Evolutionary conservation across 2,113 vertebrate genomes (phyloP), one percentile per base, ranked within the genome.

Genomic region (Hippocampus comes): DNA sequence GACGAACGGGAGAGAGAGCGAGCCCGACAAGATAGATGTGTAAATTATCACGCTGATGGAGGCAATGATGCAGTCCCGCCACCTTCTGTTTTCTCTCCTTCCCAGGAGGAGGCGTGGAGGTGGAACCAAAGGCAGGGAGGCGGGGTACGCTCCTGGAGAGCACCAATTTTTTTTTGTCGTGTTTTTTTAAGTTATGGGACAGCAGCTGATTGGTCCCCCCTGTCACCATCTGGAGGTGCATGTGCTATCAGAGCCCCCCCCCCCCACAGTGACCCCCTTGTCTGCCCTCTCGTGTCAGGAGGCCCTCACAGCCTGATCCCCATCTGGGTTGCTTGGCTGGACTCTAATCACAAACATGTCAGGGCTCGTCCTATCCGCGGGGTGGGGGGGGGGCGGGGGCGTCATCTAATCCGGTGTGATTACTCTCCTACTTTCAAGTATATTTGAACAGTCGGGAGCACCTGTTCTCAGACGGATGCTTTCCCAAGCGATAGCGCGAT

Each of bases 11-110:
- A 95, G 94, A 95, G 94, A 92, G 93, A 93, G 94, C 92, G 95
- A 95, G 95, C 95, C 92, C 95, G 96, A 98, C 95, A 99, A 98
- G 97, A 98, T 98, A 96, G 96, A 99, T 99, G 97, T 98, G 95
- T 98, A 97, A 98, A 99, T 99, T 99, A 99, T 96, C 95, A 94
- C 93, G 93, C 94, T 98, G 97, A 98, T 97, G 96, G 96, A 96
- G 95, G 95, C 97, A 99, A 99, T 99, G 97, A 98, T 98, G 96
- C 97, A 97, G 94, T 96, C 93, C 94, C 90, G 93, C 93, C 95
- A 96, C 97, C 97, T 97, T 99, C 97, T 99, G 97, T 96, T 98
- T 96, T 93, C 93, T 84, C 84, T 90, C 82, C 77, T 89, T 76
- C 83, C 83, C 84, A 75, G 84, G 87, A 82, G 83, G 87, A 90